Evolutionary conservation across 2,113 vertebrate species (phyloP).

Genomic region (Pterocles gutturalis): DNA sequence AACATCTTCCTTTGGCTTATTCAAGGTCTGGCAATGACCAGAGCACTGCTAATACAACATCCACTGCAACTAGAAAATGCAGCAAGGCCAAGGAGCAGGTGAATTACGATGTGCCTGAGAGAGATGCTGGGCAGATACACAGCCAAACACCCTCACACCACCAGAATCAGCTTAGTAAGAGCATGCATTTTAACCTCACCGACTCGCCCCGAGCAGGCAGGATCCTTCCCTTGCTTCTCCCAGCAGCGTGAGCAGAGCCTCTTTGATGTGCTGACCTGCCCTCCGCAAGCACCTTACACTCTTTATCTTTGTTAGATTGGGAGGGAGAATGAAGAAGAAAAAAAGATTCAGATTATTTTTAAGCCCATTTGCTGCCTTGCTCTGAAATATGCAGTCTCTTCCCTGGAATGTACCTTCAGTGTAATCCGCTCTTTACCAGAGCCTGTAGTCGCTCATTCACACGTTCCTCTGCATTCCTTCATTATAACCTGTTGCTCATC

Average conservation of each 20-base stretch:
- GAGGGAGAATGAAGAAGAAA: neutral
- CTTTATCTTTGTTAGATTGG: slow-evolving; percentile 30
- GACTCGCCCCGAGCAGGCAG: fast-evolving
- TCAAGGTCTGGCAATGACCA: neutral
- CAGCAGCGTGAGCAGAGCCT: neutral
- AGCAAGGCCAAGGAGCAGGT: neutral
- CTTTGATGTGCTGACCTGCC: slow-evolving; percentile 46
- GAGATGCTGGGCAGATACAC: neutral
- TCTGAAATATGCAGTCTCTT: slow-evolving; percentile 55
- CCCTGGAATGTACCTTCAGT: slow-evolving; percentile 16
- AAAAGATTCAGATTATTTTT: slow-evolving; percentile 56
- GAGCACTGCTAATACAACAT: neutral
- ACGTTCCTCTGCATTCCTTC: slow-evolving; percentile 27
- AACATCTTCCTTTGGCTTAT: neutral
- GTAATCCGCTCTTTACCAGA: slow-evolving; percentile 61
- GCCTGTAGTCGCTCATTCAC: slow-evolving; percentile 13
- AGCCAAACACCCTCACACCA: neutral
- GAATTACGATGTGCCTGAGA: neutral
- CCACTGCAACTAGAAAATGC: neutral
- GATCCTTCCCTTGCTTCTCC: neutral
- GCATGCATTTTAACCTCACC: neutral
- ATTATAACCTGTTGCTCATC: slow-evolving; percentile 51
- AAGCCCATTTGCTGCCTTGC: slow-evolving; percentile 58
- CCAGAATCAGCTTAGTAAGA: neutral
- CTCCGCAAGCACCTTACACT: slow-evolving; percentile 38